These are phyloP conservation scores for Anaspis maculata DNA, from an alignment of 2,888 invertebrate species.

Conservation along the genomic window DNA sequence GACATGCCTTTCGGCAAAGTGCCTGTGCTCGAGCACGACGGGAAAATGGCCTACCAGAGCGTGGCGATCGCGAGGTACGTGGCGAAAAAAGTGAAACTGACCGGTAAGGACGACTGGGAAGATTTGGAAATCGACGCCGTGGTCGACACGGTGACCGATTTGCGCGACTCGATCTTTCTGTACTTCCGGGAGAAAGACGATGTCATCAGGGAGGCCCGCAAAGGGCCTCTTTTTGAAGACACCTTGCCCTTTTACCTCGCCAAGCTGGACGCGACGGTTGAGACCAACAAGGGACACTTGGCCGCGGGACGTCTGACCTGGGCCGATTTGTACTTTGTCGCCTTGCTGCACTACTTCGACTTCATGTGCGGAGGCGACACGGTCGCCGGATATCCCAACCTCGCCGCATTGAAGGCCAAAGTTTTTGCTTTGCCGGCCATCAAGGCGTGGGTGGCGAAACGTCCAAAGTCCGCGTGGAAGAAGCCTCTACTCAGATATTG, in stretches of 20 bases:
- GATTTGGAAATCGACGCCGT: too few relatives aligned
- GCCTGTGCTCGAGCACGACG: too few relatives aligned
- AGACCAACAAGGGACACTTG: slow-evolving; percentile 53
- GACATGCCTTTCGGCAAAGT: too few relatives aligned
- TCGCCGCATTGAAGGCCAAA: slow-evolving; percentile 16
- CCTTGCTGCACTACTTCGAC: slow-evolving; percentile 30
- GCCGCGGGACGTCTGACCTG: slow-evolving; percentile 49
- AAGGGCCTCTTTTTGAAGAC: slow-evolving; percentile 44
- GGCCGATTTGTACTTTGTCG: slow-evolving; percentile 57
- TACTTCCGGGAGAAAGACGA: too few relatives aligned
- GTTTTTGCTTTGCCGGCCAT: slow-evolving; percentile 20
- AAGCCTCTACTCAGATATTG: too few relatives aligned
- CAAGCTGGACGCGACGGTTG: slow-evolving; percentile 49
- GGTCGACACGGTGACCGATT: too few relatives aligned
- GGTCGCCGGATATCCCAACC: slow-evolving; percentile 18
- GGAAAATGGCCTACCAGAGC: too few relatives aligned
- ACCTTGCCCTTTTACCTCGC: slow-evolving; percentile 50
- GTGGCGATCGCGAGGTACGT: too few relatives aligned
- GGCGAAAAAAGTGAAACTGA: too few relatives aligned
- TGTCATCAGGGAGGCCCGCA: slow-evolving; percentile 49
- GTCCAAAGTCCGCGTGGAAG: too few relatives aligned
- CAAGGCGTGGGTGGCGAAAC: slow-evolving; percentile 23
- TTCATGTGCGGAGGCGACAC: slow-evolving; percentile 22
- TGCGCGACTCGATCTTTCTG: too few relatives aligned
- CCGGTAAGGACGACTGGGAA: too few relatives aligned